A percentile compares a stretch with the other conserved stretches of the same genome.
Evolutionary conservation across 2,113 vertebrate species (phyloP).

Genomic region (Lasiurus borealis): DNA sequence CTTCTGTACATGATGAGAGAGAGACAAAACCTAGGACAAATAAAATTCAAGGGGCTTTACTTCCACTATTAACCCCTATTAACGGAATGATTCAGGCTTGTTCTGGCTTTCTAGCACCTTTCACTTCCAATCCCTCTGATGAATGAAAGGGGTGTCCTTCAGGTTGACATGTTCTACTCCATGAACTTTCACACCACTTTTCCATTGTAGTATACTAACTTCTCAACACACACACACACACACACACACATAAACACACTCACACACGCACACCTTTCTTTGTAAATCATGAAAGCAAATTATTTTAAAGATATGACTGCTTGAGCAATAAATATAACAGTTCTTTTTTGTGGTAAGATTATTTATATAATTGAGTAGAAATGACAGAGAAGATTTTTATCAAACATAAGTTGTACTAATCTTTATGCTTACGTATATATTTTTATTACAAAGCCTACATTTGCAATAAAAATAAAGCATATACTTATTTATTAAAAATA

Average conservation of each 20-base stretch:
- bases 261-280: not conserved
- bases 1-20: slow-evolving; percentile 53
- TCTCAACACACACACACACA: not conserved
- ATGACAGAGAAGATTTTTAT: not conserved
- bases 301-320: not conserved
- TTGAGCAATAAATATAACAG: not conserved
- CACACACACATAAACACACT: not conserved
- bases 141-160: slow-evolving; percentile 41
- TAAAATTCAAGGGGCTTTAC: slow-evolving; percentile 41
- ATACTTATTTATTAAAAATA: not conserved
- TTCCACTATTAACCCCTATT: slow-evolving; percentile 1
- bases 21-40: slow-evolving; percentile 30
- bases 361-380: not conserved
- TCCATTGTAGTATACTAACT: not conserved
- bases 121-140: not conserved
- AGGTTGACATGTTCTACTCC: not conserved
- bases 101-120: not conserved
- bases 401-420: not conserved
- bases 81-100: not conserved
- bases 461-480: not conserved
- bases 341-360: not conserved
- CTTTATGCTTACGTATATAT: not conserved
- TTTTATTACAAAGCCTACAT: not conserved
- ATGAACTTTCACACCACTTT: not conserved
- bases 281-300: not conserved